Percentiles rank a stretch among this genome's conserved stretches.
phyloP scores from a whole-genome alignment of 2,888 invertebrate genomes.

The Hydroisotoma schaefferi region DNA sequence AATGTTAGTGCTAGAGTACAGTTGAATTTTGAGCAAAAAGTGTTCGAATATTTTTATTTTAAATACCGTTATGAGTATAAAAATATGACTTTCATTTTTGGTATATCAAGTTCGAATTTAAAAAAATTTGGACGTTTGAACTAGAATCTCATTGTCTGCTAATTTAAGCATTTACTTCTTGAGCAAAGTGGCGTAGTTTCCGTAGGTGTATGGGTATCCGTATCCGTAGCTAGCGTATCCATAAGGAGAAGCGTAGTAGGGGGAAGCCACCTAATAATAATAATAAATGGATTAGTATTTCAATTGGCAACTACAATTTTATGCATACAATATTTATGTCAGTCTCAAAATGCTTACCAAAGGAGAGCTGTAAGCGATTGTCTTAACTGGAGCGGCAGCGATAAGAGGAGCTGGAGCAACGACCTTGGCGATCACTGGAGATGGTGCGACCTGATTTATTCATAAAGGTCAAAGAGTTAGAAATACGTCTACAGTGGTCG shows the following conservation, averaged over 20 bases:
- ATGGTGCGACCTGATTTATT: constrained; percentile 1
- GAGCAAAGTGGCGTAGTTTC: not conserved
- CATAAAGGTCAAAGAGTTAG: not conserved
- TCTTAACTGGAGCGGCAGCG: constrained; percentile 15
- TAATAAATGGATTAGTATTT: constrained; percentile 4
- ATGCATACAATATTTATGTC: constrained; percentile 3
- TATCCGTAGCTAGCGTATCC: constrained; percentile 10
- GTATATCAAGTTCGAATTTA: not conserved
- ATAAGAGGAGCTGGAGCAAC: constrained; percentile 2
- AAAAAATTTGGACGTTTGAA: not conserved
- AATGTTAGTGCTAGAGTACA: too few relatives aligned
- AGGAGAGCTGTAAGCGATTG: not conserved
- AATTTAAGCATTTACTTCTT: constrained; percentile 4
- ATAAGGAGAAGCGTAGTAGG: constrained; percentile 8
- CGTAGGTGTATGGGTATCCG: constrained; percentile 11
- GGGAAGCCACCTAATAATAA: not conserved
- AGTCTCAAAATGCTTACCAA: too few relatives aligned
- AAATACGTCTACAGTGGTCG: not conserved
- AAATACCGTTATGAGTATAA: too few relatives aligned
- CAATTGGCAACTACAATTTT: too few relatives aligned
- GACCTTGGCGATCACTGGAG: constrained; percentile 6
- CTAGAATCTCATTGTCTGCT: too few relatives aligned
- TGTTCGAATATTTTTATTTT: too few relatives aligned
- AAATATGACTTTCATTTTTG: not conserved
- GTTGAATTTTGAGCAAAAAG: too few relatives aligned